Evolutionary conservation across 2,888 invertebrate genomes (phyloP).

Genomic region (Ichneumoninae sp.): DNA sequence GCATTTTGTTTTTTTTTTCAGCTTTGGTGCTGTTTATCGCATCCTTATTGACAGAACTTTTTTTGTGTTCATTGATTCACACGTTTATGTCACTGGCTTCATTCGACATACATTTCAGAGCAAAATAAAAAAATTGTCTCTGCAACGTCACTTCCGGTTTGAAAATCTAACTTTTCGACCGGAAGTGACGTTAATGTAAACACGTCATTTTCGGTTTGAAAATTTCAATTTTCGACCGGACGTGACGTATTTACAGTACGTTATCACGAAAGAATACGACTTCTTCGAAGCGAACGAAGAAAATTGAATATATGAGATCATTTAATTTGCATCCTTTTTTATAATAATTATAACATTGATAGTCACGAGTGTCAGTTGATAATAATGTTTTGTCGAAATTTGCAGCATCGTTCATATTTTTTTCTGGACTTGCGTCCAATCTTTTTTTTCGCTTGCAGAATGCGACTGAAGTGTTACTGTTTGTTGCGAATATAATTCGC

Average conservation of each 20-base stretch:
- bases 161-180: no score
- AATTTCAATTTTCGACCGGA: background rate
- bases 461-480: background rate
- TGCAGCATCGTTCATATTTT: background rate
- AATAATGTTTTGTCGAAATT: background rate
- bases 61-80: constrained; percentile 20
- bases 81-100: background rate
- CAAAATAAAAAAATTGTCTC: background rate
- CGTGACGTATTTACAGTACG: background rate
- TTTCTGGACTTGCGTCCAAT: background rate
- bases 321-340: background rate
- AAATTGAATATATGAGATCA: background rate
- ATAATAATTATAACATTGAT: background rate
- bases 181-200: no score
- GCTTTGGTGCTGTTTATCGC: constrained; percentile 11
- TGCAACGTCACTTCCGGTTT: background rate
- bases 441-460: background rate
- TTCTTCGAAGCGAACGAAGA: background rate
- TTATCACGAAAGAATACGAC: background rate
- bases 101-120: background rate
- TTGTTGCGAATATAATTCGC: background rate
- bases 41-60: background rate
- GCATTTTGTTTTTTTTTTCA: constrained; percentile 37
- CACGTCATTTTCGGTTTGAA: background rate
- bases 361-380: background rate